Conservation (phyloP, 2,797 vertebrate species). For the Esox masquinongy region DNA sequence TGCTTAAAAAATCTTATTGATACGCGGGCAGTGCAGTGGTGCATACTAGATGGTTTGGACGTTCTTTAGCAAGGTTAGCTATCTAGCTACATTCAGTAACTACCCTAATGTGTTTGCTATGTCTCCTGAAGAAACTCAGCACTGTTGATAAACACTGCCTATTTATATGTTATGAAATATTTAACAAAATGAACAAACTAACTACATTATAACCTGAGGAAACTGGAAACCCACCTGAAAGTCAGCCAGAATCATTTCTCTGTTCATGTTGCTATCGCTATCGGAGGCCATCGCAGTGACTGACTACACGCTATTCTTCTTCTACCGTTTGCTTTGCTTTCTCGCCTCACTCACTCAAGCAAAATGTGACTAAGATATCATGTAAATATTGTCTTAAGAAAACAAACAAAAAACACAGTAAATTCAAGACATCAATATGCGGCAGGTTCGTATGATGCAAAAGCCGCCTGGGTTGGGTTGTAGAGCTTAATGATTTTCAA, state of each 20-base stretch:
- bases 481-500: constrained; percentile 39
- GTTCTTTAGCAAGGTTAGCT: not conserved
- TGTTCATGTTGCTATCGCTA: constrained; percentile 90
- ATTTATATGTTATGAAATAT: not conserved
- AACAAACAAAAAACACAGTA: constrained; percentile 42
- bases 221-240: constrained; percentile 87
- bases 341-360: constrained; percentile 53
- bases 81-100: not conserved
- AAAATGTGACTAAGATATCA: constrained; percentile 50
- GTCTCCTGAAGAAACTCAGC: constrained; percentile 17
- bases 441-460: constrained; percentile 26
- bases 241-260: constrained; percentile 98
- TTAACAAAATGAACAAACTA: not conserved
- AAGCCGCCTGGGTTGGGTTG: constrained; percentile 30
- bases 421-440: constrained; percentile 28
- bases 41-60: too few relatives aligned
- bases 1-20: too few relatives aligned
- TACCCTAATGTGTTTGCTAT: constrained; percentile 37
- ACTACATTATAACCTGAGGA: not conserved
- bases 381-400: constrained; percentile 33
- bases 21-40: too few relatives aligned
- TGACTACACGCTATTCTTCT: constrained; percentile 73
- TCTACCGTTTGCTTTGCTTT: constrained; percentile 58
- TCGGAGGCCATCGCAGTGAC: constrained; percentile 95
- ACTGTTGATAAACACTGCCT: constrained; percentile 19